phyloP scores from a whole-genome alignment of 1,140 invertebrate genomes.

The Diuraphis noxia region DNA sequence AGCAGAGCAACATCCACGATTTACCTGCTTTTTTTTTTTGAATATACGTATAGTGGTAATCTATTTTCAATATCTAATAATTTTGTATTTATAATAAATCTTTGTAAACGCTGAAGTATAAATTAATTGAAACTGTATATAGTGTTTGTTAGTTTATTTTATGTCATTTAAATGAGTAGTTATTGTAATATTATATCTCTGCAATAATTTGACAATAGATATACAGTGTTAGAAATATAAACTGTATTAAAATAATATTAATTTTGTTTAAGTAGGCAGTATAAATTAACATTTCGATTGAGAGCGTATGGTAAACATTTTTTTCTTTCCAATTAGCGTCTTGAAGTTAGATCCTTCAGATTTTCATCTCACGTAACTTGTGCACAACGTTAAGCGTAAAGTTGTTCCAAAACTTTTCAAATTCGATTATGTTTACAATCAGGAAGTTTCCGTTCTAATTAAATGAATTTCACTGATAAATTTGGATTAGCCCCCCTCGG shows the following conservation, averaged over 20 bases:
- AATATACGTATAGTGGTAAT: no score
- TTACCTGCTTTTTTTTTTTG: not conserved
- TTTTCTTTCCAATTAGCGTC: not conserved
- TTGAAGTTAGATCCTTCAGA: slow-evolving; percentile 16
- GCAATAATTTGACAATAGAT: not conserved
- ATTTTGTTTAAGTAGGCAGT: not conserved
- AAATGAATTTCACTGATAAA: slow-evolving; percentile 40
- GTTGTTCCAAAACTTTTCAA: slow-evolving; percentile 42
- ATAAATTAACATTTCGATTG: not conserved
- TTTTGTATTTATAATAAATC: not conserved
- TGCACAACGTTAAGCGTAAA: not conserved
- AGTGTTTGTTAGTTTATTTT: not conserved
- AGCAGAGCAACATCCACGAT: no score
- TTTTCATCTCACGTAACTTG: slow-evolving; percentile 39
- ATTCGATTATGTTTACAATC: slow-evolving; percentile 36
- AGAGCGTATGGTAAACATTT: not conserved
- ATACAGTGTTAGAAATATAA: not conserved
- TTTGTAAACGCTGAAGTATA: not conserved
- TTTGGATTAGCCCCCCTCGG: slow-evolving; percentile 10
- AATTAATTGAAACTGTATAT: not conserved
- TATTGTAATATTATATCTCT: not conserved
- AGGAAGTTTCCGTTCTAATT: slow-evolving; percentile 39
- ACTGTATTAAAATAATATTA: not conserved
- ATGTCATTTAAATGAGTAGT: not conserved
- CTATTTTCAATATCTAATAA: not conserved